These are phyloP conservation scores for Heterodera filipjevi DNA, from an alignment of 2,888 invertebrate genomes.

Conservation along the genomic window DNA sequence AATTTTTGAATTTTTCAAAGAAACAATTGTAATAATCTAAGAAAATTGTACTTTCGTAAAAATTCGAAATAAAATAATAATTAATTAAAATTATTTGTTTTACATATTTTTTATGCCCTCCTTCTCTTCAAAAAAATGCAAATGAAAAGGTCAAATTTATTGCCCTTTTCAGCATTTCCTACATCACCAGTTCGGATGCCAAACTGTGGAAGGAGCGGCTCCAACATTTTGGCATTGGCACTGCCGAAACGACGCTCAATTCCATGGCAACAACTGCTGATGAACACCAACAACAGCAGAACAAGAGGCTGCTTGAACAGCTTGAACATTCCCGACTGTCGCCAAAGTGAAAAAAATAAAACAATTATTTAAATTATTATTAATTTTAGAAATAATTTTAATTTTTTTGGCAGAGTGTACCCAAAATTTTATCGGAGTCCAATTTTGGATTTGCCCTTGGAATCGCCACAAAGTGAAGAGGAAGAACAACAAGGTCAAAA, in stretches of 20 bases:
- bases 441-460: constrained; percentile 17
- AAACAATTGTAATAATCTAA: too few species aligned
- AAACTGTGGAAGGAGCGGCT: constrained; percentile 67
- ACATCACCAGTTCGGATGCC: constrained; percentile 71
- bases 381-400: constrained; percentile 9
- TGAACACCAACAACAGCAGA: constrained; percentile 15
- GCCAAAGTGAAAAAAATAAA: constrained; percentile 26
- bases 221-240: constrained; percentile 41
- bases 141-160: too few species aligned
- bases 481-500: neutral
- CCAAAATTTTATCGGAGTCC: constrained; percentile 70
- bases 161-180: constrained; percentile 69
- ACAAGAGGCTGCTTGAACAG: neutral
- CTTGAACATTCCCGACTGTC: constrained; percentile 27
- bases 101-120: too few species aligned
- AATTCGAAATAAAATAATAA: too few species aligned
- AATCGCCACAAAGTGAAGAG: constrained; percentile 10
- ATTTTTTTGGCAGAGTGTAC: constrained; percentile 67
- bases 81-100: too few species aligned
- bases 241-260: neutral
- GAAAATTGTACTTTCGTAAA: too few species aligned
- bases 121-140: too few species aligned
- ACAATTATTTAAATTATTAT: neutral
- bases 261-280: neutral
- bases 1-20: too few species aligned